Evolutionary conservation across 2,888 invertebrate genomes (phyloP), one percentile per base, ranked within the genome.

Genomic region (Ferdinandea cuprea): DNA sequence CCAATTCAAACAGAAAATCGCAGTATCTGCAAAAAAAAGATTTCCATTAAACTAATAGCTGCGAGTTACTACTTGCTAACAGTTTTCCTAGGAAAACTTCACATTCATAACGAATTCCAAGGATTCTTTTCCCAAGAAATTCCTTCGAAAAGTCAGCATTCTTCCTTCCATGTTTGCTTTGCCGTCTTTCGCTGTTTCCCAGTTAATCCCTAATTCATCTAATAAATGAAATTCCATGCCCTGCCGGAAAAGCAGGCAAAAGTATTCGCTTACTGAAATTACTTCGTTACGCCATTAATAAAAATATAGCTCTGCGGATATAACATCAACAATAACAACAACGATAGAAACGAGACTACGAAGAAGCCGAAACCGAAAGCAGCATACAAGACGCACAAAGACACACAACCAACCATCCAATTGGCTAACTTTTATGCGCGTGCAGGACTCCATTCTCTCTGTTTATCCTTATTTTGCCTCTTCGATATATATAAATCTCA

Each of bases 131-230:
- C 28, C 35, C 28, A 5, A 46, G 37, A 73, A 50, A 59, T 65
- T 76, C 59, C 17, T 19, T 9, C n/a, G 42, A 61, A 76, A 73
- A 54, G 58, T 52, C 66, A 48, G 50, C 48, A 32, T 25, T 25
- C 66, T 35, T 19, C 30, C 63, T 5, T 21, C 30, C 25, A 3
- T 0, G 13, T 19, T 7, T 3, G 1, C 30, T 13, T 0, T 6
- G 3, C 7, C 15, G 21, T 11, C 8, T 30, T 9, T n/a, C 19
- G 42, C 40, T 17, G 71, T 66, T 72, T 65, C 83, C 66, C 71
- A 86, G 85, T 79, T 86, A 85, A 86, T 86, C 85, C 86, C 83
- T 86, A 86, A 86, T 86, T 86, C 86, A 86, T 86, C 86, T 85
- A 86, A 86, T 87, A 86, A 86, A 85, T 81, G 85, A 85, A 86